Evolutionary conservation across 2,888 invertebrate species (phyloP).

Genomic region (Chloroclysta siterata): DNA sequence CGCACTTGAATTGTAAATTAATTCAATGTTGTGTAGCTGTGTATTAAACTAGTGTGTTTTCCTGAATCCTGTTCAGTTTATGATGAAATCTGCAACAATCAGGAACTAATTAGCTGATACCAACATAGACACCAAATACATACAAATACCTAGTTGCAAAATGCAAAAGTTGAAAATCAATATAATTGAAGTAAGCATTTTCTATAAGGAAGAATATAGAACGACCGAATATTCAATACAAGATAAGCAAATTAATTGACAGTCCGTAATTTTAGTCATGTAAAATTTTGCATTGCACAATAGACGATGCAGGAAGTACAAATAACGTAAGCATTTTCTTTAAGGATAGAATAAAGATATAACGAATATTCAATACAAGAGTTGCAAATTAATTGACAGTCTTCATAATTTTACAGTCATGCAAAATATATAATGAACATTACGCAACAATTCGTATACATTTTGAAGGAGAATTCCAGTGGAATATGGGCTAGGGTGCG

Average conservation of each 20-base stretch:
- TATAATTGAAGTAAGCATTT: slow-evolving; percentile 6
- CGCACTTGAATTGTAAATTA: no score
- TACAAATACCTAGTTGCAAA: neutral
- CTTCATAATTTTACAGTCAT: no score
- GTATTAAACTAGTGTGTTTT: no score
- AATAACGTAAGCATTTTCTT: neutral
- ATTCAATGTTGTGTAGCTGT: no score
- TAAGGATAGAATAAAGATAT: no score
- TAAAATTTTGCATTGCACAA: neutral
- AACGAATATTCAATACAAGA: no score
- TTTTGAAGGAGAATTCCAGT: slow-evolving; percentile 1
- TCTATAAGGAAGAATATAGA: neutral
- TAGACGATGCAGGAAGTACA: neutral
- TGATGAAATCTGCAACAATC: no score
- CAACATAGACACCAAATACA: neutral
- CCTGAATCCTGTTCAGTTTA: no score
- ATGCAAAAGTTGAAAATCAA: slow-evolving; percentile 6
- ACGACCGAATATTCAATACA: neutral
- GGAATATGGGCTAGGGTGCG: slow-evolving; percentile 4
- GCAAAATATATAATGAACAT: neutral
- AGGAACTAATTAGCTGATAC: no score
- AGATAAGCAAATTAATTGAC: slow-evolving; percentile 2
- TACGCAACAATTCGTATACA: slow-evolving; percentile 7
- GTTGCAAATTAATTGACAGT: no score
- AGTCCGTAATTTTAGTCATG: neutral